Conservation (phyloP, 92 coral and sea anemone species). For the Phenganax stokvisi region DNA sequence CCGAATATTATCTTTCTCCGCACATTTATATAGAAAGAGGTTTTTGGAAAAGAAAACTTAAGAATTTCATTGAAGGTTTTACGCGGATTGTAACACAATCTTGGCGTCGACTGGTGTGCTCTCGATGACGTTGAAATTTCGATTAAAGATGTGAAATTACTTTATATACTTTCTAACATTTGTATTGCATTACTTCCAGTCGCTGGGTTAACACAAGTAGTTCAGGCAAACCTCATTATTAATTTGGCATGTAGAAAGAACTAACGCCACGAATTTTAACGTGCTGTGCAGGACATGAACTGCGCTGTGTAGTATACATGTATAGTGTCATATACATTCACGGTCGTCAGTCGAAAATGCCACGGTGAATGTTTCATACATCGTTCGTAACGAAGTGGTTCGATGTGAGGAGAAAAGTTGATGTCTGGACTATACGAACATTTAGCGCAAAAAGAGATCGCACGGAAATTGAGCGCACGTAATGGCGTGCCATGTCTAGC, state of each 20-base stretch:
- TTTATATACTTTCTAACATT: background rate
- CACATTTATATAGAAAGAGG: background rate
- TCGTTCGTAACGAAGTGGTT: background rate
- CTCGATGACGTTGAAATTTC: background rate
- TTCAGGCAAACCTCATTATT: too few species aligned
- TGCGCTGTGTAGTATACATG: too few species aligned
- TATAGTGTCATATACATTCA: background rate
- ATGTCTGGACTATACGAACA: background rate
- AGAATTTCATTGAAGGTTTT: background rate
- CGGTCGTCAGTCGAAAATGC: background rate
- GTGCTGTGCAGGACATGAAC: too few species aligned
- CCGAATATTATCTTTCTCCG: background rate
- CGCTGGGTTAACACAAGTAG: too few species aligned
- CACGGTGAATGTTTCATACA: background rate
- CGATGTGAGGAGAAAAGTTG: too few species aligned
- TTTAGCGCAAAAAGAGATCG: background rate
- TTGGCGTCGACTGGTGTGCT: background rate
- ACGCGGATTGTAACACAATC: background rate
- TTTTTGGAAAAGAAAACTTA: background rate
- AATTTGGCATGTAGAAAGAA: too few species aligned
- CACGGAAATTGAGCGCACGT: background rate
- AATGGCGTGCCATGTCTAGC: constrained; percentile 26
- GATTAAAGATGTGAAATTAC: background rate
- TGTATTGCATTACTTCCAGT: too few species aligned
- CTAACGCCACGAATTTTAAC: too few species aligned